These are phyloP conservation scores for Machaerirhynchus nigripectus DNA, from an alignment of 2,113 vertebrate species.

Conservation along the genomic window DNA sequence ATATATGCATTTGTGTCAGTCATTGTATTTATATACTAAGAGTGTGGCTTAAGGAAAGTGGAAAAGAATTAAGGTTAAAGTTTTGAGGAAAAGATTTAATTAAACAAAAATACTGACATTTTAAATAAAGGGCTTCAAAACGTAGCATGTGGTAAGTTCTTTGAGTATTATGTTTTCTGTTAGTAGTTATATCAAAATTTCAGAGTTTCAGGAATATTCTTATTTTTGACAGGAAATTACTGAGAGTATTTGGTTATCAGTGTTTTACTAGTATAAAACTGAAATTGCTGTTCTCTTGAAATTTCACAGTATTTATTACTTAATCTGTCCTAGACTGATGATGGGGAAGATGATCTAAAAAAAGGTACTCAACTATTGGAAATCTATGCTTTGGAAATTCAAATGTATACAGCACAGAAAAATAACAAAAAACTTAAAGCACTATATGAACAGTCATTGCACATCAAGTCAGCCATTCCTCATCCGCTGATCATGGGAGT, in stretches of 20 bases:
- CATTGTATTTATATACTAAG: background rate
- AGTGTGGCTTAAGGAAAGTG: background rate
- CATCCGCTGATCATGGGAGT: slow-evolving; percentile 99
- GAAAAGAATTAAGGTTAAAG: background rate
- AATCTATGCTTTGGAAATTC: slow-evolving; percentile 99
- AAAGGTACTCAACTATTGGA: slow-evolving; percentile 98
- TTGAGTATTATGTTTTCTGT: background rate
- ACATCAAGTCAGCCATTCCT: slow-evolving; percentile 99
- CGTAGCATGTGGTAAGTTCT: background rate
- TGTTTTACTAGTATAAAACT: background rate
- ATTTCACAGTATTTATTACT: slow-evolving; percentile 57
- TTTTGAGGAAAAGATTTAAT: background rate
- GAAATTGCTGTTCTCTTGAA: slow-evolving; percentile 25
- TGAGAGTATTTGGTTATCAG: background rate
- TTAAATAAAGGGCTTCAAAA: background rate
- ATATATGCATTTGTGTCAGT: background rate
- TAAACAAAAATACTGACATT: background rate
- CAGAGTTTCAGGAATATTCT: background rate
- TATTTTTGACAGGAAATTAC: background rate
- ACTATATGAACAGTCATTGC: slow-evolving; percentile 97
- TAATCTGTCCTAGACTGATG: slow-evolving; percentile 86
- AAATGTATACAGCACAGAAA: slow-evolving; percentile 99
- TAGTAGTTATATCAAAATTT: background rate
- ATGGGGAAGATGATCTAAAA: slow-evolving; percentile 98
- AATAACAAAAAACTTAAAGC: slow-evolving; percentile 99